phyloP scores from a whole-genome alignment of 2,113 vertebrate genomes.

The Aegithalos caudatus region DNA sequence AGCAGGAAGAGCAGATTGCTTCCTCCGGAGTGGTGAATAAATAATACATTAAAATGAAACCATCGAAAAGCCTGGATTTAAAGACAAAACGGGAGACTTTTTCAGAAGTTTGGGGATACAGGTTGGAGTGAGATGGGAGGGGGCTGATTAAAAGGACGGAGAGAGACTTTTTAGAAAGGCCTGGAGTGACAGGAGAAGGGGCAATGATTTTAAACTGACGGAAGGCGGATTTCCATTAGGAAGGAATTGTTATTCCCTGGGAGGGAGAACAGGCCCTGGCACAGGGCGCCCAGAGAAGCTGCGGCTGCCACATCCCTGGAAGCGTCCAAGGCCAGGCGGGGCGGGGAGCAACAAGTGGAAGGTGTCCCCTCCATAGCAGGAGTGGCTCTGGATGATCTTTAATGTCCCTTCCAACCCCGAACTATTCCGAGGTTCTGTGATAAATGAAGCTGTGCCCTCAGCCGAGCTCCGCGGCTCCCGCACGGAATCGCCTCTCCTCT shows the following conservation, averaged over 20 bases:
- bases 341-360: background rate
- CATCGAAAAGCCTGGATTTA: background rate
- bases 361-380: fast-evolving
- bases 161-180: background rate
- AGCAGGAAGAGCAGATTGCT: background rate
- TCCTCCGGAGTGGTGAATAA: background rate
- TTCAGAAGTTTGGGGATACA: background rate
- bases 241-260: fast-evolving
- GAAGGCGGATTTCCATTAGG: fast-evolving
- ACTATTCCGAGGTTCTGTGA: fast-evolving
- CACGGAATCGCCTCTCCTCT: background rate
- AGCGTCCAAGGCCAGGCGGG: background rate
- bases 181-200: background rate
- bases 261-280: fast-evolving
- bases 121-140: background rate
- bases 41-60: background rate
- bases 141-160: background rate
- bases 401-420: background rate
- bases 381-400: fast-evolving
- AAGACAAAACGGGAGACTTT: background rate
- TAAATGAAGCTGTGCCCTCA: fast-evolving
- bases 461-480: background rate
- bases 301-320: fast-evolving
- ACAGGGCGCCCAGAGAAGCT: fast-evolving
- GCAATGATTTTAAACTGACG: background rate